Evolutionary conservation across 2,888 invertebrate species (phyloP), one percentile per base, ranked within the genome.

Genomic region (Protonemura montana): DNA sequence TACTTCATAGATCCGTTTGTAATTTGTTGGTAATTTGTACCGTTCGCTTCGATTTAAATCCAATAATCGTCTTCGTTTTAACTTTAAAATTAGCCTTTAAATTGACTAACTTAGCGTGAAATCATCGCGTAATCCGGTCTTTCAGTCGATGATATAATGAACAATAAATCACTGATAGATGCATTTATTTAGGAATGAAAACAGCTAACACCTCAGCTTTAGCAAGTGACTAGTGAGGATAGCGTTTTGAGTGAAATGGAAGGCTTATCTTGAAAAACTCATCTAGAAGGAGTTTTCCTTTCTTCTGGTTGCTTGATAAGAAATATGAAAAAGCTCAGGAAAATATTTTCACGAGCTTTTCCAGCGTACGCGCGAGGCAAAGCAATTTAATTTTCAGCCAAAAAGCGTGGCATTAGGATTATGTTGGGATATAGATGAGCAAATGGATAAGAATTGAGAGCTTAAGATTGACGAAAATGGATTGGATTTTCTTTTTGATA

Each of bases 341-440:
- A 59, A 59, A 59, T 59, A 59, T 59, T 59, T 59, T 59, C 59
- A 59, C 59, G 59, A 21, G 59, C 59, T 59, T 59, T 59, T 59
- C 16, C 59, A 21, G 59, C n/a, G n/a, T 21, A 21, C 16, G 59
- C 3, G 59, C 7, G 59, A 59, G 21, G 16, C 59, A 59, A 13
- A 59, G 59, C 59, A 59, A 59, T 59, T 59, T 59, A 59, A 59
- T 59, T 59, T 59, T 1, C 59, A 59, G 21, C 59, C 59, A 59
- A 59, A 59, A 59, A 59, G 59, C 59, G 59, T 59, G 59, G 59
- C 21, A 59, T 59, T 59, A 59, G 59, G 59, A 59, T 59, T 59
- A 59, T 59, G 59, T 59, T 59, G 1, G 59, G 59, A 59, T 59
- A 59, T 59, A 59, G 59, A 59, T 59, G 59, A 59, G 59, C 59